A percentile compares a stretch with the other conserved stretches of the same genome.
These are phyloP conservation scores for Coryphaenoides rupestris DNA, from an alignment of 2,113 vertebrate genomes.

Conservation along the genomic window DNA sequence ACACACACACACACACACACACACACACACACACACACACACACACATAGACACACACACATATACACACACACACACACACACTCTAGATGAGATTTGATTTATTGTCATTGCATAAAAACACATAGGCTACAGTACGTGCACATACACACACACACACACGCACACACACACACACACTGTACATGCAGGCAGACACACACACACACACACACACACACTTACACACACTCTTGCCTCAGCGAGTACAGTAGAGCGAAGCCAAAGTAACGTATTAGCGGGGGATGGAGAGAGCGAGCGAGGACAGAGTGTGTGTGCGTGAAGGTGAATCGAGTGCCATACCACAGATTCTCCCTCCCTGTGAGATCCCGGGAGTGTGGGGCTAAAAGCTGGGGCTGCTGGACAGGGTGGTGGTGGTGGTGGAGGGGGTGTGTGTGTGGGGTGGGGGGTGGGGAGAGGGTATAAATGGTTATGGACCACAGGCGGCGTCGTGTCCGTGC, in stretches of 20 bases:
- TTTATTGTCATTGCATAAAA: too few species aligned
- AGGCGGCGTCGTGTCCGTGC: too few species aligned
- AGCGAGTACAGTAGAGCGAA: constrained; percentile 14
- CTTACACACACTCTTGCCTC: constrained; percentile 17
- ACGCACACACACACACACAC: constrained; percentile 15
- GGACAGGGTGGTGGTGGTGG: too few species aligned
- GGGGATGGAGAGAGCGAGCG: too few species aligned
- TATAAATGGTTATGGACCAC: too few species aligned
- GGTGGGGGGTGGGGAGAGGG: too few species aligned
- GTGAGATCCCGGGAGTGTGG: not conserved
- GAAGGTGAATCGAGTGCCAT: constrained; percentile 10
- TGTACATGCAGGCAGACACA: constrained; percentile 20
- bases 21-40: constrained; percentile 23
- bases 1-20: constrained; percentile 15
- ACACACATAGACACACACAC: constrained; percentile 16
- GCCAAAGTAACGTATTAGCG: constrained; percentile 16
- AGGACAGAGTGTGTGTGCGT: constrained; percentile 9
- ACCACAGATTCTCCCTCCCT: constrained; percentile 12
- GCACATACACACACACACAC: constrained; percentile 16
- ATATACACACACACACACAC: constrained; percentile 2
- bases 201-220: constrained; percentile 16
- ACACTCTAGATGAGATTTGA: too few species aligned
- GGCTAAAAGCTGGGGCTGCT: too few species aligned
- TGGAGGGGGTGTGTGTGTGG: too few species aligned
- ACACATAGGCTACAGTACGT: too few species aligned